Conservation (phyloP, 2,888 invertebrate genomes). For the Rugalucina vietnamica region DNA sequence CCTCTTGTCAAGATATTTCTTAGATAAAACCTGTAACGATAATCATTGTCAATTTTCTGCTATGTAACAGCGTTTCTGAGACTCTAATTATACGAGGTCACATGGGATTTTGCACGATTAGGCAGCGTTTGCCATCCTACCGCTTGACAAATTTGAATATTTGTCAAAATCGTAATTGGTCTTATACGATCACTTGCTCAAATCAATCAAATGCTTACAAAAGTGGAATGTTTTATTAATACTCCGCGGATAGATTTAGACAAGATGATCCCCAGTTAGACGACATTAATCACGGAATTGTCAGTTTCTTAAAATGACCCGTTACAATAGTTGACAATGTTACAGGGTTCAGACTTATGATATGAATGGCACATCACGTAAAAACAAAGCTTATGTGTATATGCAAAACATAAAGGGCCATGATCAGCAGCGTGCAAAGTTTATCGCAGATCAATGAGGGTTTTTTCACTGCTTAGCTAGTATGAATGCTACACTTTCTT, state of each 20-base stretch:
- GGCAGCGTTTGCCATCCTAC: conserved; percentile 16
- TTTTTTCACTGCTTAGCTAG: too few species aligned
- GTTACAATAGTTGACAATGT: conserved; percentile 11
- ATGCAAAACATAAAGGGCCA: too few species aligned
- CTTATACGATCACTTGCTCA: conserved; percentile 51
- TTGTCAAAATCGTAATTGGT: conserved; percentile 65
- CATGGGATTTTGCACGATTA: conserved; percentile 13
- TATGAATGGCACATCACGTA: too few species aligned
- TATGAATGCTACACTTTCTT: too few species aligned
- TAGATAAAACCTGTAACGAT: conserved; percentile 13
- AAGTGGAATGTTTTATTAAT: conserved; percentile 37
- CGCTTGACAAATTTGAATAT: conserved; percentile 64
- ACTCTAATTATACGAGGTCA: conserved; percentile 12
- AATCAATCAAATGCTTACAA: conserved; percentile 52
- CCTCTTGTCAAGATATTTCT: background rate
- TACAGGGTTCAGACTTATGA: conserved; percentile 1
- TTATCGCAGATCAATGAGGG: too few species aligned
- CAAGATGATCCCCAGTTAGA: background rate
- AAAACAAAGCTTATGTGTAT: too few species aligned
- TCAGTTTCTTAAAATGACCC: conserved; percentile 10
- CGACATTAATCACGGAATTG: conserved; percentile 8
- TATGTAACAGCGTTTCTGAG: background rate
- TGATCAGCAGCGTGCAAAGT: too few species aligned
- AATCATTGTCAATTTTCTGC: conserved; percentile 23
- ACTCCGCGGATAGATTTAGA: conserved; percentile 7